These are phyloP conservation scores for Pedetes capensis DNA, from an alignment of 2,113 vertebrate species.

Conservation along the genomic window DNA sequence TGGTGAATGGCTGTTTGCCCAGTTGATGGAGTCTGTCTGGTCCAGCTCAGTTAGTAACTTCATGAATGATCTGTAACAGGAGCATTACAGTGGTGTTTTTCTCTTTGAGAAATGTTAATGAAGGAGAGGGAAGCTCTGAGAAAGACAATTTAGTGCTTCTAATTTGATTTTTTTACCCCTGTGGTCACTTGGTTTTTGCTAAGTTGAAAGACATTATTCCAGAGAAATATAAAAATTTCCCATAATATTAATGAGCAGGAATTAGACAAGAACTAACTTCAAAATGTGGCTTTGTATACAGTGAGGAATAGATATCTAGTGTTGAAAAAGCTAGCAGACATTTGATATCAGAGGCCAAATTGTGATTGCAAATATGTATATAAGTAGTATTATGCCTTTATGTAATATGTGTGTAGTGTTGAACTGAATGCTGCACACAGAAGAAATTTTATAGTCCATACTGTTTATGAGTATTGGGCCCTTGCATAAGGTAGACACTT, in stretches of 20 bases:
- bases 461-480: neutral
- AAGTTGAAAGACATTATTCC: conserved; percentile 32
- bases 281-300: neutral
- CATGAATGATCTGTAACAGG: conserved; percentile 60
- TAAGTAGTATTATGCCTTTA: neutral
- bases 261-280: conserved; percentile 25
- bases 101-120: conserved; percentile 63
- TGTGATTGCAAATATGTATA: neutral
- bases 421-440: neutral
- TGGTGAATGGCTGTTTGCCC: conserved; percentile 57
- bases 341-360: neutral
- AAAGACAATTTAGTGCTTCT: conserved; percentile 38
- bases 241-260: conserved; percentile 8
- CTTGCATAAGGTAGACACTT: neutral
- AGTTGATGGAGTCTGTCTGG: conserved; percentile 60
- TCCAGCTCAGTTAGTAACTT: conserved; percentile 35
- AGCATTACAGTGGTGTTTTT: conserved; percentile 57
- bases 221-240: conserved; percentile 18
- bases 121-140: neutral
- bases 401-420: neutral
- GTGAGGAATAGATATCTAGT: neutral
- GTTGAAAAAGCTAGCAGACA: conserved; percentile 18
- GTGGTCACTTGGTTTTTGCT: conserved; percentile 34
- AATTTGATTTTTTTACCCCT: conserved; percentile 52
- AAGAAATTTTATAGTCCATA: neutral